Percentiles rank a stretch among this genome's conserved stretches.
phyloP scores from a whole-genome alignment of 2,113 vertebrate species.

The Sceloporus tristichus region DNA sequence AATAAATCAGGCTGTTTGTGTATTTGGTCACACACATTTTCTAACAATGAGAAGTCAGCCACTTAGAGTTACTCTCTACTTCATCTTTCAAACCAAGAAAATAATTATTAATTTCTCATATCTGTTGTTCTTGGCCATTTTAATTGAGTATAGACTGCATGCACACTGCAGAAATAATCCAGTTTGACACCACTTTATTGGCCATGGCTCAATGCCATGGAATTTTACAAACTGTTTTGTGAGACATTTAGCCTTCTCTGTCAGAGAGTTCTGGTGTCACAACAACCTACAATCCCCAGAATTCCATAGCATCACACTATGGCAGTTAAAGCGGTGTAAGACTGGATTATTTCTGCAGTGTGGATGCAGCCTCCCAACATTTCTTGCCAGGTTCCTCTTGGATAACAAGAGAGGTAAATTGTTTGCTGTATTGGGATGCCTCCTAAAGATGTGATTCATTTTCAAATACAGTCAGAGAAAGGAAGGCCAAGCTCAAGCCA shows the following conservation, averaged over 20 bases:
- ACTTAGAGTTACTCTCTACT: constrained; percentile 13
- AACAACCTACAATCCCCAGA: too few relatives aligned
- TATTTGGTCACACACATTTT: constrained; percentile 45
- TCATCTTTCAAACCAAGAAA: constrained; percentile 30
- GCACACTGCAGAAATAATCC: too few relatives aligned
- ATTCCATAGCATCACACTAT: too few relatives aligned
- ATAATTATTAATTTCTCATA: not conserved
- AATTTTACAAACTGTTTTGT: too few relatives aligned
- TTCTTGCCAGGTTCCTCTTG: not conserved
- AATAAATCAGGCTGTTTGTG: constrained; percentile 31
- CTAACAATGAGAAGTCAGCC: not conserved
- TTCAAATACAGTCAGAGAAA: not conserved
- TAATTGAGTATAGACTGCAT: not conserved
- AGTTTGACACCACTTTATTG: too few relatives aligned
- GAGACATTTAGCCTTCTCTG: too few relatives aligned
- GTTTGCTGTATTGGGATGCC: not conserved
- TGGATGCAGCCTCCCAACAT: too few relatives aligned
- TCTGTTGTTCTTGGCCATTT: not conserved
- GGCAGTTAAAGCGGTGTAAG: too few relatives aligned
- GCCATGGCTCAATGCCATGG: too few relatives aligned
- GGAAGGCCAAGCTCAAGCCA: not conserved
- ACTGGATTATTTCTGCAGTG: too few relatives aligned
- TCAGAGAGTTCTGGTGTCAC: too few relatives aligned
- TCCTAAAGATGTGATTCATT: not conserved
- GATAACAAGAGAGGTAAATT: not conserved